phyloP scores from a whole-genome alignment of 2,797 vertebrate species.

The Euthynnus affinis region DNA sequence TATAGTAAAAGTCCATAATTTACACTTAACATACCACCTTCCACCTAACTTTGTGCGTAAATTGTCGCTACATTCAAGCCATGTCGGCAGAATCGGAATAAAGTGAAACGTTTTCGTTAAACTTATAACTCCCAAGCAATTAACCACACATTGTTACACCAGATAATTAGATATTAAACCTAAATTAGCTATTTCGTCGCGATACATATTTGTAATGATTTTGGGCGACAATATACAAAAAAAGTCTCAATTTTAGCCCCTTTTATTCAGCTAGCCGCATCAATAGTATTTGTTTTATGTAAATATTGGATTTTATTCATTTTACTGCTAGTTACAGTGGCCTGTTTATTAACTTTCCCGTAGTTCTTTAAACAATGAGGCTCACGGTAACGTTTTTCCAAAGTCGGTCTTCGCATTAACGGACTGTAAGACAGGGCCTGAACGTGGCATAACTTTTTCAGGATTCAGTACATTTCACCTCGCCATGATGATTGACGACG shows the following conservation, averaged over 20 bases:
- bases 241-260: too few relatives aligned
- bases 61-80: neutral
- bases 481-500: neutral
- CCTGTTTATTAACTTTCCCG: neutral
- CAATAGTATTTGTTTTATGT: too few relatives aligned
- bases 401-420: neutral
- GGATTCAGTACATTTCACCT: neutral
- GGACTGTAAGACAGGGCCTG: accelerated
- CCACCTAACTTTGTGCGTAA: neutral
- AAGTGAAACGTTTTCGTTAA: neutral
- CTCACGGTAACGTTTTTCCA: neutral
- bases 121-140: too few relatives aligned
- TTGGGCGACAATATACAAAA: neutral
- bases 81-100: neutral
- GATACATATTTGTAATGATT: neutral
- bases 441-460: neutral
- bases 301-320: too few relatives aligned
- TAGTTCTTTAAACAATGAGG: neutral
- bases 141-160: neutral
- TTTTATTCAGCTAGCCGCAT: neutral
- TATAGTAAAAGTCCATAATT: neutral
- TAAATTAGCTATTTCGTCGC: neutral
- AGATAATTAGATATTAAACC: neutral
- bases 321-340: too few relatives aligned
- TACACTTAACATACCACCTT: neutral